Evolutionary conservation across 2,113 vertebrate genomes (phyloP), one percentile per base, ranked within the genome.

Genomic region (Heloderma charlesbogerti): DNA sequence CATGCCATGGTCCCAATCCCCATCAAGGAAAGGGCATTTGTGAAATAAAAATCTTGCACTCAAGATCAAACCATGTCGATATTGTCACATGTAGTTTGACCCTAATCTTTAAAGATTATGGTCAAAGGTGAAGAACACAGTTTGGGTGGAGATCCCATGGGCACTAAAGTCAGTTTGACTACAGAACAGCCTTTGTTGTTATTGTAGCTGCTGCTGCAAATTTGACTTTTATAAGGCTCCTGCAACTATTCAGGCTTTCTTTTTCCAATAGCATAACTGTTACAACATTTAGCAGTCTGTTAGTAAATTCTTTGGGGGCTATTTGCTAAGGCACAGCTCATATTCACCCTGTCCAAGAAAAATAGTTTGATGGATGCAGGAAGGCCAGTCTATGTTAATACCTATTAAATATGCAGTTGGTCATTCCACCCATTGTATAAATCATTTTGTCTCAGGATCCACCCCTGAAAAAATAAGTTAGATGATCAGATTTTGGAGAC

Each of bases 81-180:
- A 34, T 34, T 13, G 13, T 72, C n/a, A 18, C n/a, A 75, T 40
- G 37, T 40, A 75, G n/a, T 18, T 34, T 72, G 29, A 31, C 71
- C 34, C 5, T 45, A 43, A 78, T 25, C n/a, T 1, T 78, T 18
- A 37, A 60, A n/a, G 20, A 37, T 15, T 13, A 83, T 20, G n/a
- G 37, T 37, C 31, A 54, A 81, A 57, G 48, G 16, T 57, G 29
- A 57, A 16, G 16, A 54, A 16, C 9, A 31, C 12, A 1, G 1
- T 34, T 57, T 81, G 69, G 72, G 48, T 40, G 37, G n/a, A 87
- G 54, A 89, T 92, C 27, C 22, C 8, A 48, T 4, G 3, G 31
- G 3, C 72, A 4, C 0, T 0, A 34, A 67, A 66, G n/a, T 81
- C 45, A 43, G 48, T 13, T 16, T n/a, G 13, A 13, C 45, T 15